These are phyloP conservation scores for Danaus chrysippus DNA, from an alignment of 2,888 invertebrate species.

Conservation along the genomic window DNA sequence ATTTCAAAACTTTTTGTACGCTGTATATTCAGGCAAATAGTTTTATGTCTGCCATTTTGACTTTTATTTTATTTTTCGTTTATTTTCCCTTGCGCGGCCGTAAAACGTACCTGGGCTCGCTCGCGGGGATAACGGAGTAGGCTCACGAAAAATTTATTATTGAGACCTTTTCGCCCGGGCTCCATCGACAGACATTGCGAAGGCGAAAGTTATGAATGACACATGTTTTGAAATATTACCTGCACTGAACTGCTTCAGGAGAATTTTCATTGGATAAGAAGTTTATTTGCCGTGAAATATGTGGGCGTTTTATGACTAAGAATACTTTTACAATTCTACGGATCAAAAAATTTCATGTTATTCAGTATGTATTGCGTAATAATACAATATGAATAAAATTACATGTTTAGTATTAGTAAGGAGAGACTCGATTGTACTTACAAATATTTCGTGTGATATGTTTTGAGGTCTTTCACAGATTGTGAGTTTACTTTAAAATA, in stretches of 20 bases:
- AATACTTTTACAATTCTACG: conserved; percentile 71
- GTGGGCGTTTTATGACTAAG: conserved; percentile 74
- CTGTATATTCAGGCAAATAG: conserved; percentile 69
- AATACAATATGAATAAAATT: conserved; percentile 70
- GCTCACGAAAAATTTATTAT: conserved; percentile 78
- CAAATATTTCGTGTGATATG: too few relatives aligned
- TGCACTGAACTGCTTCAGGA: conserved; percentile 71
- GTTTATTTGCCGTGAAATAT: conserved; percentile 79
- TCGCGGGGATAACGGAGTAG: conserved; percentile 73
- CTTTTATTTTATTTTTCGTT: conserved; percentile 80
- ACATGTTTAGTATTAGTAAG: conserved; percentile 41
- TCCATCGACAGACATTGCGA: conserved; percentile 79
- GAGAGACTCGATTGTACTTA: too few relatives aligned
- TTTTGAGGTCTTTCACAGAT: too few relatives aligned
- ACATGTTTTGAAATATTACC: conserved; percentile 80
- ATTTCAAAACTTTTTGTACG: conserved; percentile 57
- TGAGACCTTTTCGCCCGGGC: conserved; percentile 75
- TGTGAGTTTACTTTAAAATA: too few relatives aligned
- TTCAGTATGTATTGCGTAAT: conserved; percentile 45
- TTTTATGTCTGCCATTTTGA: conserved; percentile 76
- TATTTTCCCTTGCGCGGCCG: conserved; percentile 76
- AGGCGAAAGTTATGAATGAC: conserved; percentile 79
- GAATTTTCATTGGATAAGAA: conserved; percentile 74
- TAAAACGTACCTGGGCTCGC: conserved; percentile 77
- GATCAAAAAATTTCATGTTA: conserved; percentile 70